Base-by-base conservation (phyloP, 2,113 vertebrate species). In the Equus quagga region DNA sequence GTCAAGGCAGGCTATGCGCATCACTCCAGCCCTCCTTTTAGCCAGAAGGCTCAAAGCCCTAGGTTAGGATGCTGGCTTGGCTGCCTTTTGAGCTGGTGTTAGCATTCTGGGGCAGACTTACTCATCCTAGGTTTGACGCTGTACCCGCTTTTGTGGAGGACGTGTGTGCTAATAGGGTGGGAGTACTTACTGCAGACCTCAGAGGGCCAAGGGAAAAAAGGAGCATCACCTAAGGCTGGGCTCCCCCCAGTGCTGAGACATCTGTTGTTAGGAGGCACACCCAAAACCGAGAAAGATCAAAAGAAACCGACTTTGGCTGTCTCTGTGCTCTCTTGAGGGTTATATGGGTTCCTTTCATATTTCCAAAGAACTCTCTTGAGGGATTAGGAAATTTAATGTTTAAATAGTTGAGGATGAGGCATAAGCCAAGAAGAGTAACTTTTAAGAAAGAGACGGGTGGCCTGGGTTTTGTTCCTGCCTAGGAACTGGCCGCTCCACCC, bases 71-170 rank as follows among this genome's bases (percentile, higher is more conserved):
- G 75, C 67, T 95, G 91, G 79, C 70, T 97, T 51, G 92, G 96
- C 60, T 96, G 93, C 70, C 78, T 90, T 97, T 86, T 95, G 89
- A 88, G 89, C 91, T 69, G 76, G 88, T 67, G 49, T 89, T 94
- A 81, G 89, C 92, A 65, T 17, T 36, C 88, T 88, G 81, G 92
- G 79, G 82, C 62, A 31, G 64, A 97, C 72, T 97, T 89, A 64
- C 89, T 97, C 96, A 96, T 10, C 41, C 8, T 17, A 1, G 14
- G 3, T 41, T 10, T 51, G 67, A 51, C 28, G 23, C 49, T n/a
- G 5, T 17, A 6, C 33, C n/a, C 4, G 21, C 87, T 80, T 80
- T 62, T 18, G 15, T 24, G 36, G 65, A 69, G 10, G 58, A 79
- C 44, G 62, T 5, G 4, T 44, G 23, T 56, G 72, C 26, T n/a